These are phyloP conservation scores for Cataglyphis cursor DNA, from an alignment of 2,888 invertebrate species.

Conservation along the genomic window DNA sequence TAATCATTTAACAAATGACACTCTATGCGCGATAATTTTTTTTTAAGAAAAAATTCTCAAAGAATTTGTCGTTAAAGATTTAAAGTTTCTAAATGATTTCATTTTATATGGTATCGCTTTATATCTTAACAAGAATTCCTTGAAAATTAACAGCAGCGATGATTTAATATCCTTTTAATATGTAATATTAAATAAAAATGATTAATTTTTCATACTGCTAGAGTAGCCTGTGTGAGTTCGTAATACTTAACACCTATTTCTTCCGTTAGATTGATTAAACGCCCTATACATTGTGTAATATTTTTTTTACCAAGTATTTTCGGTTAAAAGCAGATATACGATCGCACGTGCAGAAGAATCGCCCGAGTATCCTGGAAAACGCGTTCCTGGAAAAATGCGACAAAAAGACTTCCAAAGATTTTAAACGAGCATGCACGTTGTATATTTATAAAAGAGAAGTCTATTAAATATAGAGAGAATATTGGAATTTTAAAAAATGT, in stretches of 20 bases:
- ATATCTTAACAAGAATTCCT: background rate
- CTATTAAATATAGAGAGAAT: background rate
- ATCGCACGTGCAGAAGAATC: conserved; percentile 38
- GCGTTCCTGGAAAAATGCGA: background rate
- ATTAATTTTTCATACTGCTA: too few relatives aligned
- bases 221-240: too few relatives aligned
- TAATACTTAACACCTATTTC: conserved; percentile 57
- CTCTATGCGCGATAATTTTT: background rate
- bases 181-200: too few relatives aligned
- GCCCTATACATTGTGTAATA: conserved; percentile 70
- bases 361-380: conserved; percentile 23
- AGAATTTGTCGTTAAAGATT: conserved; percentile 9
- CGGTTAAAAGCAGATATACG: conserved; percentile 79
- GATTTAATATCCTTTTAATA: background rate
- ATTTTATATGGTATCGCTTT: background rate
- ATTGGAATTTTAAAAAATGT: conserved; percentile 2
- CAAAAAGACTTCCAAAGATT: background rate
- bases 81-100: background rate
- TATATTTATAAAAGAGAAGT: background rate
- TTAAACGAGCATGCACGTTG: background rate
- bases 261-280: conserved; percentile 62
- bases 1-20: background rate
- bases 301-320: conserved; percentile 75
- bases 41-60: conserved; percentile 10
- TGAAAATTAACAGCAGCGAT: background rate